Base-by-base conservation (phyloP, 2,113 vertebrate species). In the Rhagologus leucostigma region DNA sequence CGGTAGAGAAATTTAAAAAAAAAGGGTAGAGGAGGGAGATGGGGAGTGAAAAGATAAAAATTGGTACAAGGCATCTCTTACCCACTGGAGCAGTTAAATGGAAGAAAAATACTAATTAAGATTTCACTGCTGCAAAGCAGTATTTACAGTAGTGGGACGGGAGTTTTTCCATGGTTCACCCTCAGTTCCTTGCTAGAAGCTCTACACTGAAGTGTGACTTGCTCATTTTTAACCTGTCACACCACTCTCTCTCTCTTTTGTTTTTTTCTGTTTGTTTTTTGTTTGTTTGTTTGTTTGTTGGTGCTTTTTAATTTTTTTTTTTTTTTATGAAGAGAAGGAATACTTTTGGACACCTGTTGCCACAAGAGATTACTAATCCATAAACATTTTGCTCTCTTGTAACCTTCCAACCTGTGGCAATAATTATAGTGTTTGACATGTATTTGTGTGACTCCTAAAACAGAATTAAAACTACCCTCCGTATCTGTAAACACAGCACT, bases 291-390 rank as follows among this genome's bases (percentile, higher is more conserved):
- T 39, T 60, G 16, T 60, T 13, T 41, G 60, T 15, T 27, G 12
- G 29, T 20, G 17, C 7, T 39, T 3, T 13, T 39, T 39, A 24
- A 10, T 5, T 68, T 30, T 10, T 3, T 53, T 47, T 22, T 17
- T 19, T 39, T 16, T 39, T 64, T n/a, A 62, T 74, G 20, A n/a
- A 89, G 53, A 90, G 62, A 91, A 94, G 78, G 94, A 97, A 84
- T 59, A 70, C 41, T 92, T 97, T 97, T 84, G 67, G 89, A 89
- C 53, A 91, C 93, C 59, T 65, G 67, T 10, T 56, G 71, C 65
- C 87, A 87, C 82, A 94, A 90, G 90, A 96, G 71, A 96, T 95
- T 97, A 78, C 82, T 96, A 97, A 98, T 97, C 88, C 89, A 93
- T 97, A 95, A 98, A 96, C 74, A 89, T 96, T 95, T 96, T 97